Conservation (phyloP, 1,140 invertebrate species). For the Temnothorax nylanderi region DNA sequence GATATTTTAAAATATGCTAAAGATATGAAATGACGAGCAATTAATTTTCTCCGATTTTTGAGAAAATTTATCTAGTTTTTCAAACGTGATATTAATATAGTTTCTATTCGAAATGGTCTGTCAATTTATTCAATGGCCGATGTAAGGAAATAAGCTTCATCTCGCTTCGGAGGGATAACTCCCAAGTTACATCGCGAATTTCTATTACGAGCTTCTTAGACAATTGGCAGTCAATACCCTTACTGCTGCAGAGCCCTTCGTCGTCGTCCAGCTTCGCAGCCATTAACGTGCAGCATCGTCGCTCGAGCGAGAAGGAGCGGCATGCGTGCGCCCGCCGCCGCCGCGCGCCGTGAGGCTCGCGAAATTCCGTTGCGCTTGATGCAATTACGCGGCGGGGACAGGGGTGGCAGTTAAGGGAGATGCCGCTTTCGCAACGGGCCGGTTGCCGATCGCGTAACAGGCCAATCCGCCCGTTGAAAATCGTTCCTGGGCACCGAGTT, state of each 20-base stretch:
- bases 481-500: conserved; percentile 29
- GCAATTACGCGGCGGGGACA: conserved; percentile 14
- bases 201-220: conserved; percentile 3
- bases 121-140: neutral
- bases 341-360: neutral
- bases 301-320: neutral
- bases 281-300: conserved; percentile 26
- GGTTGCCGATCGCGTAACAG: neutral
- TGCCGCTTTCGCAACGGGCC: neutral
- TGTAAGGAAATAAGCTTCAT: neutral
- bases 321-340: neutral
- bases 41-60: neutral
- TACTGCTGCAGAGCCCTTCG: neutral
- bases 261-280: neutral
- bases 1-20: neutral
- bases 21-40: neutral
- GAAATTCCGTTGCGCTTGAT: conserved; percentile 43
- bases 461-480: neutral
- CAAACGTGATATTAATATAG: neutral
- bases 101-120: neutral
- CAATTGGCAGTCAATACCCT: neutral
- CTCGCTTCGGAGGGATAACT: neutral
- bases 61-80: neutral
- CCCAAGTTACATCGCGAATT: neutral
- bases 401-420: neutral